phyloP scores from a whole-genome alignment of 53 echinoderm and acorn worm genomes.

The Paracentrotus lividus region DNA sequence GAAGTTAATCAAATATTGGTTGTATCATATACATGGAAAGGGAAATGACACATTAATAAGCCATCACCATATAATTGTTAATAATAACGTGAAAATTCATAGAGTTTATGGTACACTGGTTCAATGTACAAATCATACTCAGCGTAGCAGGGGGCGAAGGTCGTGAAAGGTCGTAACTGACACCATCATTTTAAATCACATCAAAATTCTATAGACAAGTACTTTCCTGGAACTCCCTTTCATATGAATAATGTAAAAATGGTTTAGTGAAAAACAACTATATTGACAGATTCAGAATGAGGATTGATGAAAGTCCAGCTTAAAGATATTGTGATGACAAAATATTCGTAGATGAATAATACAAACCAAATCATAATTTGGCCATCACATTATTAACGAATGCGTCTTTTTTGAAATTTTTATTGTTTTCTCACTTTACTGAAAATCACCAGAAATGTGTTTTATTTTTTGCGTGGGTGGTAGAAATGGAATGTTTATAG shows the following conservation, averaged over 20 bases:
- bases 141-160: neutral
- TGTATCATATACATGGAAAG: neutral
- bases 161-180: neutral
- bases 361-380: too few species aligned
- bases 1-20: neutral
- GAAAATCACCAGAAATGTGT: too few species aligned
- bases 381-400: too few species aligned
- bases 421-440: too few species aligned
- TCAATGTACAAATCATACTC: conserved; percentile 14
- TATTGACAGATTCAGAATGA: neutral
- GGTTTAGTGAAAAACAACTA: conserved; percentile 34
- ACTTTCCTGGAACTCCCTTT: neutral
- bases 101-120: neutral
- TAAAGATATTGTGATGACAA: too few species aligned
- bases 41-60: conserved; percentile 20
- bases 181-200: neutral
- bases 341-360: too few species aligned
- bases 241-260: conserved; percentile 27
- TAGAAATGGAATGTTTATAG: too few species aligned
- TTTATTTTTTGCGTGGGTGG: too few species aligned
- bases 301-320: too few species aligned
- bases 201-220: neutral
- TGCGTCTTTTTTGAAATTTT: too few species aligned
- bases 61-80: neutral
- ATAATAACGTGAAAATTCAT: conserved; percentile 12